Evolutionary conservation across 2,113 vertebrate genomes (phyloP), one percentile per base, ranked within the genome.

Genomic region (Haemorhous mexicanus): DNA sequence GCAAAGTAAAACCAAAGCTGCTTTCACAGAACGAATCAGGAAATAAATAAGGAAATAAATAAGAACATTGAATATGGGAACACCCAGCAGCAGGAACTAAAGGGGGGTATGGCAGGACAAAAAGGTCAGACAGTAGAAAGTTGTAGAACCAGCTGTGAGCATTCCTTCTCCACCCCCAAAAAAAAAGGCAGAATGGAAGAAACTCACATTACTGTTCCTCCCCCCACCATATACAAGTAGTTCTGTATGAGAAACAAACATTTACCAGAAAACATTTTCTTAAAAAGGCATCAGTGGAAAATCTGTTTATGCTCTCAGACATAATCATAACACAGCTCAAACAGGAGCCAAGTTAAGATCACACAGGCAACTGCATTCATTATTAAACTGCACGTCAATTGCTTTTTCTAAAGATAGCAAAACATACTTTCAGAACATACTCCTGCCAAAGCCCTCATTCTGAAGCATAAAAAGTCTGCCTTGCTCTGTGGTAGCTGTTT

Each of bases 401-500:
- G 61, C 41, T 95, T 95, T 69, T 80, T 70, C 93, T 93, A 88
- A 91, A 96, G 85, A 95, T 59, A 95, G 89, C 66, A 87, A 73
- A 93, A 74, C 2, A 17, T 20, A 43, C 47, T 80, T 80, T 22
- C 70, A 62, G 28, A 67, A 81, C 15, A 28, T 4, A 30, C n/a
- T 75, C 32, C 82, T 88, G 90, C 90, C 83, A 73, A 93, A 83
- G 35, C 11, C 67, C 70, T 83, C 56, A 2, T n/a, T 78, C 73
- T 44, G 37, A 92, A 80, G 72, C 76, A 86, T 24, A 74, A 77
- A 76, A 86, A 44, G 27, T 43, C 55, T 70, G 82, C 43, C 52
- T 86, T 94, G 68, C 89, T 94, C 68, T 66, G 20, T 30, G 32
- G 44, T 32, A 28, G 39, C n/a, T 94, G n/a, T 43, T 91, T 83